A percentile compares a stretch with the other conserved stretches of the same genome.
phyloP scores from a whole-genome alignment of 2,797 vertebrate genomes.

The Tadarida brasiliensis region DNA sequence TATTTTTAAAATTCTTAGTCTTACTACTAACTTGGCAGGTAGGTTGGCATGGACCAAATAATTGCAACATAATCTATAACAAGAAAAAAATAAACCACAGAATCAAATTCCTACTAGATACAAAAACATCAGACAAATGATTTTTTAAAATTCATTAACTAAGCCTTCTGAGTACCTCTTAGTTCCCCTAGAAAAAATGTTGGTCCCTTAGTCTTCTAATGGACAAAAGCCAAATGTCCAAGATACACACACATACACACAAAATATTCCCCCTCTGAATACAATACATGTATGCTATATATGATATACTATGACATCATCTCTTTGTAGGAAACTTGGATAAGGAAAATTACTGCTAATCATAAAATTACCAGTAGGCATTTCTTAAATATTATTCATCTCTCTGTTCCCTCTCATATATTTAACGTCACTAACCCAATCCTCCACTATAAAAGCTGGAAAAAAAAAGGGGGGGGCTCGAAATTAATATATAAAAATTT shows the following conservation, averaged over 20 bases:
- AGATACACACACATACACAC: not conserved
- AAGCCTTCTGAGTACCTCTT: slow-evolving; percentile 20
- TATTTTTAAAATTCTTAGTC: slow-evolving; percentile 53
- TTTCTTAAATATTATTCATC: slow-evolving; percentile 61
- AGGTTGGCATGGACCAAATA: not conserved
- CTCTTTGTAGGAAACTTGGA: slow-evolving; percentile 34
- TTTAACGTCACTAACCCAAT: not conserved
- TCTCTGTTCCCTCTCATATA: slow-evolving; percentile 9
- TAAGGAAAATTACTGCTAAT: slow-evolving; percentile 23
- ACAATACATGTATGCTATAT: not conserved
- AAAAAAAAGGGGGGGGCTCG: not conserved
- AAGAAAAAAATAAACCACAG: not conserved
- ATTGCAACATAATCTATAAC: not conserved
- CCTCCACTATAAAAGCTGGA: not conserved
- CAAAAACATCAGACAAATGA: slow-evolving; percentile 35
- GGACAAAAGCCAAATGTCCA: not conserved
- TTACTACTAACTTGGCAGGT: slow-evolving; percentile 38
- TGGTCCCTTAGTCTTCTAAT: not conserved
- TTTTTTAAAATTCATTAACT: not conserved
- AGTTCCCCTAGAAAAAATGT: not conserved
- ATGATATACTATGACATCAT: not conserved
- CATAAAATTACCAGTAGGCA: not conserved
- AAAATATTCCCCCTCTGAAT: slow-evolving; percentile 36
- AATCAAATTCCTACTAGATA: slow-evolving; percentile 4
- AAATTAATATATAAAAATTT: slow-evolving; percentile 36